Evolutionary conservation across 2,113 vertebrate species (phyloP).

Genomic region (Tauraco erythrolophus): DNA sequence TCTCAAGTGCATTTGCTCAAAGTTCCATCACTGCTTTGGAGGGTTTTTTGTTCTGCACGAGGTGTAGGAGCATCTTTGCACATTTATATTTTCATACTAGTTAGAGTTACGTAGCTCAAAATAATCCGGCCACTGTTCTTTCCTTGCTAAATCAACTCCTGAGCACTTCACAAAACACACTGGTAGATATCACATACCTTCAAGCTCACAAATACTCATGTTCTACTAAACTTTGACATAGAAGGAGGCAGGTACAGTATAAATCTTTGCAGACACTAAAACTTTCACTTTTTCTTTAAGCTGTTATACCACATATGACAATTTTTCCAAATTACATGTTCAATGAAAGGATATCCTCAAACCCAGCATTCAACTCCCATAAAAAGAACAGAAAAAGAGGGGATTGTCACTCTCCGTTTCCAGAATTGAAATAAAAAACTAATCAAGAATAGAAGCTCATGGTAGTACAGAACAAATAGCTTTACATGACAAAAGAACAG

Average conservation of each 20-base stretch:
- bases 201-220: not conserved
- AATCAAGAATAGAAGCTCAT: not conserved
- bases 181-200: not conserved
- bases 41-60: not conserved
- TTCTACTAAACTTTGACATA: not conserved
- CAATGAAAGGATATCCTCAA: not conserved
- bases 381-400: not conserved
- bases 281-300: not conserved
- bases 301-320: not conserved
- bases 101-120: not conserved
- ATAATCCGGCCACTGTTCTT: not conserved
- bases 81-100: not conserved
- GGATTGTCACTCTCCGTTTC: not conserved
- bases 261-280: not conserved
- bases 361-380: not conserved
- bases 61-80: not conserved
- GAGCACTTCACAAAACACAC: not conserved
- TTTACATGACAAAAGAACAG: not conserved
- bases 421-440: not conserved
- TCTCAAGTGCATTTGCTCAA: not conserved
- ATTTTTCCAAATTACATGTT: not conserved
- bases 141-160: not conserved
- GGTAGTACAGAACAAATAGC: not conserved
- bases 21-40: not conserved
- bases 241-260: not conserved